These are phyloP conservation scores for Carassius gibelio DNA, from an alignment of 2,113 vertebrate species.

Conservation along the genomic window DNA sequence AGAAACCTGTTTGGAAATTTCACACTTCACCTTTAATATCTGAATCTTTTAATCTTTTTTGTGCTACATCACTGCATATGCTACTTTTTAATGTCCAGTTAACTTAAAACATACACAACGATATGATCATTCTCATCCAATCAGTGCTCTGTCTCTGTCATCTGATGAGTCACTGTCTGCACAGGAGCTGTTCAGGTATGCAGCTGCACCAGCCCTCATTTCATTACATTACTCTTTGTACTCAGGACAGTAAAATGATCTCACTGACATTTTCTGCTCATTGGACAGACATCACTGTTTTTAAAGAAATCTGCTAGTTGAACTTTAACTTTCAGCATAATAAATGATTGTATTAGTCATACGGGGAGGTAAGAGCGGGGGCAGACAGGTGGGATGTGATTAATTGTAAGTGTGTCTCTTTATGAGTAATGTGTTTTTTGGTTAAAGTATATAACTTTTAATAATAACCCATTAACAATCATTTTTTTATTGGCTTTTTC, in stretches of 20 bases:
- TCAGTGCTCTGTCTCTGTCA: not conserved
- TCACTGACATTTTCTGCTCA: not conserved
- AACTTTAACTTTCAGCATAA: conserved; percentile 27
- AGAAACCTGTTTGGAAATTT: not conserved
- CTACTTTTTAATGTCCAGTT: not conserved
- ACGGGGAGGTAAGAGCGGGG: not conserved
- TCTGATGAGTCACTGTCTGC: not conserved
- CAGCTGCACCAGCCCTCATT: not conserved
- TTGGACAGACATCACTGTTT: not conserved
- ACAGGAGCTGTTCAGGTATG: not conserved
- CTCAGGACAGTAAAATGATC: conserved; percentile 15
- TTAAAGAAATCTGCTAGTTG: not conserved
- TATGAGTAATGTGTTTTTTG: not conserved
- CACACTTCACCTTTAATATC: conserved; percentile 20
- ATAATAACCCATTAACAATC: not conserved
- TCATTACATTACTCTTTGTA: not conserved
- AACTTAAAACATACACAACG: not conserved
- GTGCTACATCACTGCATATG: not conserved
- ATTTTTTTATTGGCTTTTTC: not conserved
- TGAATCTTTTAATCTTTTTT: too few relatives aligned
- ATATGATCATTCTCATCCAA: not conserved
- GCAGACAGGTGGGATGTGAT: not conserved
- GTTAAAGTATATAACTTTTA: not conserved
- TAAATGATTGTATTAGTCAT: conserved; percentile 26
- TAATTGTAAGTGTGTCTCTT: not conserved